Conservation (phyloP, 2,113 vertebrate species). For the Dipodomys merriami region DNA sequence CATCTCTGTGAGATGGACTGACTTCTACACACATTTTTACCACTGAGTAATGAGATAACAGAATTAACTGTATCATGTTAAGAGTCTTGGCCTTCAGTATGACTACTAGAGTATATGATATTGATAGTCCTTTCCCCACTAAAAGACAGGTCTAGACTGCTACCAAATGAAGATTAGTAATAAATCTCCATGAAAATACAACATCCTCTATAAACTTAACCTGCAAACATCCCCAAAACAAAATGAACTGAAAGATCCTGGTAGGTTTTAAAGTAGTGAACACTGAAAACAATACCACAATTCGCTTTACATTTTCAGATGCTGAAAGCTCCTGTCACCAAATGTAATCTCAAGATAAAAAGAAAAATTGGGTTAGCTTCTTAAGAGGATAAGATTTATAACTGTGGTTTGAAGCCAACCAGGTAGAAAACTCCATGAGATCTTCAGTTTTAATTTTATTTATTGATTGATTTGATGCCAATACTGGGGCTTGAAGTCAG, state of each 20-base stretch:
- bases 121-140: not conserved
- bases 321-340: not conserved
- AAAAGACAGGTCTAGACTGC: not conserved
- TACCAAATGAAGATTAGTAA: not conserved
- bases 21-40: not conserved
- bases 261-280: conserved; percentile 8
- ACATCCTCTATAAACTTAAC: not conserved
- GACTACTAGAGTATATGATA: not conserved
- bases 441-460: too few relatives aligned
- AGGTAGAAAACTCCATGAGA: not conserved
- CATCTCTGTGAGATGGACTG: not conserved
- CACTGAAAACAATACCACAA: not conserved
- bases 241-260: conserved; percentile 8
- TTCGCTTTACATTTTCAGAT: not conserved
- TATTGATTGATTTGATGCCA: too few relatives aligned
- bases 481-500: too few relatives aligned
- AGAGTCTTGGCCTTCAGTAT: not conserved
- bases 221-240: not conserved
- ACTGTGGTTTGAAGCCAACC: not conserved
- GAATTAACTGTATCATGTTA: not conserved
- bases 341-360: not conserved
- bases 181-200: not conserved
- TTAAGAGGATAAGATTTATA: not conserved
- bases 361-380: not conserved
- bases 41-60: not conserved